A percentile compares a stretch with the other conserved stretches of the same genome.
phyloP scores from a whole-genome alignment of 2,113 vertebrate species.

The Carettochelys insculpta region DNA sequence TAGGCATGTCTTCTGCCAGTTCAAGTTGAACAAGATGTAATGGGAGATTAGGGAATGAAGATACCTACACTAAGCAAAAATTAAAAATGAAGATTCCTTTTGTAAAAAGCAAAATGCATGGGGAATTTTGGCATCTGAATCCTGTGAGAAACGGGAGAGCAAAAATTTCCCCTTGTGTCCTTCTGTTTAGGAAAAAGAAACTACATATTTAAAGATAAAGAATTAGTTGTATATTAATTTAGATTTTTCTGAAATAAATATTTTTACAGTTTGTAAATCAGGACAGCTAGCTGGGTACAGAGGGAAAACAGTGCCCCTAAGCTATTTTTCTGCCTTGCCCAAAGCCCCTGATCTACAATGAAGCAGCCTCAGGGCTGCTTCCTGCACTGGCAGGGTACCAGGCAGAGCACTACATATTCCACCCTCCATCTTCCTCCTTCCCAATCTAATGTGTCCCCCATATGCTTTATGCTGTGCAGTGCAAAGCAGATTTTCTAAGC shows the following conservation, averaged over 20 bases:
- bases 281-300: not conserved
- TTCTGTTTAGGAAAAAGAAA: not conserved
- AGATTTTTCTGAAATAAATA: not conserved
- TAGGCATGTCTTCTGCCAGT: not conserved
- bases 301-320: not conserved
- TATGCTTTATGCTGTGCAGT: not conserved
- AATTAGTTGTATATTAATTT: not conserved
- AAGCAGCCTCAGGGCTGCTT: accelerated
- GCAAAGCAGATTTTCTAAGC: not conserved
- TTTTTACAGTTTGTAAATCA: not conserved
- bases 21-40: not conserved
- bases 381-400: not conserved
- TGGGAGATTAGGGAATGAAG: not conserved
- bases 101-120: not conserved
- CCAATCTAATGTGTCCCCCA: not conserved
- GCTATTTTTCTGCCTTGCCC: not conserved
- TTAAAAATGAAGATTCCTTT: no score
- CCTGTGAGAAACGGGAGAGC: not conserved
- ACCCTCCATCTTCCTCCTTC: not conserved
- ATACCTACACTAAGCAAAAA: no score
- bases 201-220: not conserved
- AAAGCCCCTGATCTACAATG: not conserved
- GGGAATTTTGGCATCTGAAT: not conserved
- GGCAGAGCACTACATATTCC: not conserved
- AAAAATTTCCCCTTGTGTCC: not conserved